Base-by-base conservation (phyloP, 1,140 invertebrate genomes). In the Eciton burchellii region DNA sequence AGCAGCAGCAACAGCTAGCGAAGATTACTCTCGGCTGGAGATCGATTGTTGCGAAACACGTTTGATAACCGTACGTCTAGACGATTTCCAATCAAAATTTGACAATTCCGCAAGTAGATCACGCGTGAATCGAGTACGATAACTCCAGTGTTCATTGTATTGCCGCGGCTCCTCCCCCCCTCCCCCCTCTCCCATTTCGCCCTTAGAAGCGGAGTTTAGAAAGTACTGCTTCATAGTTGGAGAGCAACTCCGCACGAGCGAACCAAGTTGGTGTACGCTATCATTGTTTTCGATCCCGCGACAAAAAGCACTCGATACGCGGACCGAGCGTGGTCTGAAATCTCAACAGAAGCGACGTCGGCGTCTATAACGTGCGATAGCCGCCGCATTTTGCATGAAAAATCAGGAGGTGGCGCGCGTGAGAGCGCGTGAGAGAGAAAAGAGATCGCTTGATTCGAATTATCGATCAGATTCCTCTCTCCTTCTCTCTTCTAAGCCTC, bases 271-370 rank as follows among this genome's bases (percentile, higher is more conserved):
- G 59, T 21, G 72, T 62, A 57, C 47, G 71, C 71, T 29, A 12
- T 76, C 72, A 76, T 76, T 76, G 72, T 76, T 74, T 74, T 74
- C 72, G 72, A 76, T 76, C 24, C 8, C 72, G 59, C 16, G 43
- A 76, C 72, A 76, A 76, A 63, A 76, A 76, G 26, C 43, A 74
- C 57, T 76, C 72, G 59, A 76, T 76, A 76, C 49, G 43, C 26
- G 43, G 45, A 49, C 9, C 49, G 57, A n/a, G 63, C n/a, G 59
- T 76, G 52, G 72, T 76, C 60, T 62, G 35, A n/a, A n/a, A 43
- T 74, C 56, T 76, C 62, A 57, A 63, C 59, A 35, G n/a, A 29
- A 74, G 43, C n/a, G n/a, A n/a, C 49, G 57, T 62, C 72, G 49
- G 63, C 59, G 43, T 21, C 45, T 63, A 41, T n/a, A n/a, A n/a